phyloP scores from a whole-genome alignment of 2,888 invertebrate genomes.

The Zonitis immaculata region DNA sequence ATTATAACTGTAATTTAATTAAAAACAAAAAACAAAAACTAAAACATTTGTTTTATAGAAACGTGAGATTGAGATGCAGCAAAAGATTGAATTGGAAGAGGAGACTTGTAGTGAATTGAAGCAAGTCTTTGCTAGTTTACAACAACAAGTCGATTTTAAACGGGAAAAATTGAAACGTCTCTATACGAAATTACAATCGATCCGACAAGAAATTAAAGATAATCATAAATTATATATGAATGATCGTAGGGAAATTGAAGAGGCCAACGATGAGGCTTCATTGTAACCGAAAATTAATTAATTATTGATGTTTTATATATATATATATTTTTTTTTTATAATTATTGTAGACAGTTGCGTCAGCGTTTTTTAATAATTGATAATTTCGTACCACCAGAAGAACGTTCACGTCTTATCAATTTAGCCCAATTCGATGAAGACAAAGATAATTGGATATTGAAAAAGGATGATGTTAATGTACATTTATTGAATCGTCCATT shows the following conservation, averaged over 20 bases:
- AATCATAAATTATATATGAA: slow-evolving; percentile 83
- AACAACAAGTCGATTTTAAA: slow-evolving; percentile 96
- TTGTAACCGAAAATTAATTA: slow-evolving; percentile 47
- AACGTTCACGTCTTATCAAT: slow-evolving; percentile 67
- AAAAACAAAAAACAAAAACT: too few species aligned
- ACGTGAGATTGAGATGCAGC: slow-evolving; percentile 85
- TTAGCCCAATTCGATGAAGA: slow-evolving; percentile 78
- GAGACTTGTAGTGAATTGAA: slow-evolving; percentile 86
- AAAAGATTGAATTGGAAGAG: slow-evolving; percentile 89
- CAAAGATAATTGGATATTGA: slow-evolving; percentile 66
- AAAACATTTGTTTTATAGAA: slow-evolving; percentile 39
- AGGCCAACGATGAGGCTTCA: slow-evolving; percentile 84
- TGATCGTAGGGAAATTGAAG: slow-evolving; percentile 88
- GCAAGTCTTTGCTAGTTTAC: slow-evolving; percentile 85
- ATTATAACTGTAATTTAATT: not conserved
- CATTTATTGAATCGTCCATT: slow-evolving; percentile 39
- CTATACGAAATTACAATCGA: slow-evolving; percentile 71
- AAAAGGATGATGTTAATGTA: slow-evolving; percentile 39
- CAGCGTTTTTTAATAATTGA: slow-evolving; percentile 84
- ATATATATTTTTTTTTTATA: slow-evolving; percentile 3
- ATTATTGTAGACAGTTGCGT: slow-evolving; percentile 66
- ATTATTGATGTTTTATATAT: too few species aligned
- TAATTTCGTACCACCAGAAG: slow-evolving; percentile 83
- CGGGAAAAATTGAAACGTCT: slow-evolving; percentile 90
- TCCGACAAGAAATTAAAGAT: slow-evolving; percentile 75